Evolutionary conservation across 2,888 invertebrate genomes (phyloP).

Genomic region (Mythimna ferrago): DNA sequence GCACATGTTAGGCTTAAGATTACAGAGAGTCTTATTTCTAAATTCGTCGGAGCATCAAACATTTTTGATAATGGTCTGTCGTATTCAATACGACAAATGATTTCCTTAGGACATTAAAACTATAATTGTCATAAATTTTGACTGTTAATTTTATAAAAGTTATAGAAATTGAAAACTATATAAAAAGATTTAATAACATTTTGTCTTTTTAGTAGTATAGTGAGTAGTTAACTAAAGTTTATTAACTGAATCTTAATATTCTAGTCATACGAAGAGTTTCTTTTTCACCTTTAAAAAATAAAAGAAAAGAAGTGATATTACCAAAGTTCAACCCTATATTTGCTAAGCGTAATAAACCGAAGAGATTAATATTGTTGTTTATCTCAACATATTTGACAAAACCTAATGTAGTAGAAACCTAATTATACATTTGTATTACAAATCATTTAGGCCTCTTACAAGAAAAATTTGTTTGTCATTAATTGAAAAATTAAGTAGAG

Average conservation of each 20-base stretch:
- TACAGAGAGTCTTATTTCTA: constrained; percentile 67
- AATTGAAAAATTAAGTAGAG: constrained; percentile 35
- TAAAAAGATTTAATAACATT: neutral
- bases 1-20: constrained; percentile 87
- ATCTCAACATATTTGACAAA: constrained; percentile 30
- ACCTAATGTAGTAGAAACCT: constrained; percentile 22
- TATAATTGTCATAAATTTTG: neutral
- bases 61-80: constrained; percentile 37
- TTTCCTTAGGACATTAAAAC: neutral
- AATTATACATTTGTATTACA: constrained; percentile 34
- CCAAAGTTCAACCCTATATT: constrained; percentile 48
- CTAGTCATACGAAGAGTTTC: neutral
- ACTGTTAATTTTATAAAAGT: neutral
- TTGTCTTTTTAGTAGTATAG: neutral
- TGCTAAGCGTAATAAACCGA: constrained; percentile 57
- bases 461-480: constrained; percentile 31
- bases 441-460: constrained; percentile 24
- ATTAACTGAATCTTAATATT: neutral
- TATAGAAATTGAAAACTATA: neutral
- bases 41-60: constrained; percentile 33
- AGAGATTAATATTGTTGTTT: constrained; percentile 36
- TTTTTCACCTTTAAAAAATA: constrained; percentile 29
- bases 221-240: neutral
- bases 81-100: constrained; percentile 48
- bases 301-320: constrained; percentile 39